Evolutionary conservation across 1,140 invertebrate species (phyloP), one percentile per base, ranked within the genome.

Genomic region (Atta colombica): DNA sequence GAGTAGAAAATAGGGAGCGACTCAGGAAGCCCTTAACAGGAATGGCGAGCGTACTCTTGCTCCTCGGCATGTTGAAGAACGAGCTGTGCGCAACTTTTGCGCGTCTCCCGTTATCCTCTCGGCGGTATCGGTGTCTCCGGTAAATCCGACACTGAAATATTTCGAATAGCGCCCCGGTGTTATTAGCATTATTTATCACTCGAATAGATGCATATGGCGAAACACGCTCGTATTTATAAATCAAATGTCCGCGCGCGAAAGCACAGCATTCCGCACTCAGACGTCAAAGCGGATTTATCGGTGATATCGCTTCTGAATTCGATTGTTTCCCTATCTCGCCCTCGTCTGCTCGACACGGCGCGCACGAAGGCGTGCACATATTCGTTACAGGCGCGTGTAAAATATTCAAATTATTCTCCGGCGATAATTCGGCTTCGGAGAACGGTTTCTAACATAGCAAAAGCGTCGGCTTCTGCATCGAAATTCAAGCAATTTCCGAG

Each of bases 141-240:
- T 31, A 82, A 82, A 82, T 82, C 68, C 80, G 80, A 82, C 68
- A 84, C 28, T 84, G 80, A 84, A 84, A 84, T 84, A 84, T 84
- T 75, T 75, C 69, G 16, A 84, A 84, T 75, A 84, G 45, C 80
- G 18, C 25, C 4, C 28, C 31, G 8, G 28, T 35, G 55, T 84
- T 84, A 84, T 84, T 84, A 84, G 69, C 80, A 84, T 84, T 84
- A 84, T 84, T 84, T 84, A 84, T 84, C 80, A 84, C 69, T 21
- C 69, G 69, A 75, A 35, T 39, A n/a, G 80, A 84, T 75, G 80
- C 55, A 35, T 49, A 61, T 51, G 49, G 68, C 63, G 28, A 18
- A 68, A 69, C 66, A 35, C 61, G 53, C 53, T 14, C 69, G 69
- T 74, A 84, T 75, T 84, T 84, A 84, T 84, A 84, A 84, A 84